Conservation (phyloP, 1,140 invertebrate genomes). For the Nylanderia fulva region DNA sequence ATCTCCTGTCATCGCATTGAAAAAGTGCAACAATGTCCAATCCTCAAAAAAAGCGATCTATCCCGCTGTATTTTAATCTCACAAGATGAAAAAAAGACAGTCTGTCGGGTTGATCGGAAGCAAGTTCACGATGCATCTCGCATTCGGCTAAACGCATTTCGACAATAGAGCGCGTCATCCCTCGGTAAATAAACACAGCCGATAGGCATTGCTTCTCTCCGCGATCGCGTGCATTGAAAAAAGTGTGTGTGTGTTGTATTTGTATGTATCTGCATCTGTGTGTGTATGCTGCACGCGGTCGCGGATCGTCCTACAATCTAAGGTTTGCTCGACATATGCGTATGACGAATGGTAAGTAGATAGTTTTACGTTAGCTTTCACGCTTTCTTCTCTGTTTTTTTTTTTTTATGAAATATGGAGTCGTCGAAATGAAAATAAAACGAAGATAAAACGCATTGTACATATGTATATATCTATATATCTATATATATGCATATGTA, state of each 20-base stretch:
- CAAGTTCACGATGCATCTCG: conserved; percentile 14
- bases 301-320: conserved; percentile 68
- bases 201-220: conserved; percentile 67
- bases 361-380: conserved; percentile 63
- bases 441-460: conserved; percentile 67
- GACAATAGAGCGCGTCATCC: conserved; percentile 53
- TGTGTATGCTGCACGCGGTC: neutral
- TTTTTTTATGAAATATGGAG: neutral
- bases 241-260: too few relatives aligned
- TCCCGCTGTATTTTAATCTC: conserved; percentile 2
- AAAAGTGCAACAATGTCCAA: neutral
- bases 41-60: neutral
- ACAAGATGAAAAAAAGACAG: conserved; percentile 14
- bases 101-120: neutral
- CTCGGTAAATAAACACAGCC: conserved; percentile 68
- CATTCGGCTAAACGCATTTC: conserved; percentile 20
- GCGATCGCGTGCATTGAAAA: conserved; percentile 3
- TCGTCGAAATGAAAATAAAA: conserved; percentile 66
- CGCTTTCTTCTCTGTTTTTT: conserved; percentile 36
- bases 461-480: conserved; percentile 24
- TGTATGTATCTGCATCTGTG: too few relatives aligned
- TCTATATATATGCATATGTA: conserved; percentile 21
- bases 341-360: conserved; percentile 63
- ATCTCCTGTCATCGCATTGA: neutral
- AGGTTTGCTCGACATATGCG: conserved; percentile 59